These are phyloP conservation scores for Enteromius paludinosus DNA, from an alignment of 2,797 vertebrate species.

Conservation along the genomic window DNA sequence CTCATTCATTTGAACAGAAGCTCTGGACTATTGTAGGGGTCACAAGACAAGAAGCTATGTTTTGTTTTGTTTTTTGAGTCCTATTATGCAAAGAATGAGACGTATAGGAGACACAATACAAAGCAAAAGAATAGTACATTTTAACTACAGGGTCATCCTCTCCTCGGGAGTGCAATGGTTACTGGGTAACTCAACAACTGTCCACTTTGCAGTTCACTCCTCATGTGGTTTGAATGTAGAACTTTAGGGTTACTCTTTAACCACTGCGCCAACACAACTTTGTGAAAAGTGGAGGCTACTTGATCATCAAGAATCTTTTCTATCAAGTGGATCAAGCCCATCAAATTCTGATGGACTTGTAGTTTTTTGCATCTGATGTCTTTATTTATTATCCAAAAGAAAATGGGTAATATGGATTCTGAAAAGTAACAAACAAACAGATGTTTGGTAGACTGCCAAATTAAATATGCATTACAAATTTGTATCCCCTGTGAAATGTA, in stretches of 20 bases:
- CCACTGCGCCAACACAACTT: not conserved
- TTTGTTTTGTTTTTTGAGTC: not conserved
- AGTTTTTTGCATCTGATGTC: not conserved
- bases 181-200: constrained; percentile 12
- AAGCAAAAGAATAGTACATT: not conserved
- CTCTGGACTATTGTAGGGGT: constrained; percentile 31
- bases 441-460: not conserved
- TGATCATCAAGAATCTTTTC: not conserved
- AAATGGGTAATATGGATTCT: not conserved
- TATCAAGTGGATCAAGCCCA: no score
- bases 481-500: not conserved
- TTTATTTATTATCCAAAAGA: not conserved
- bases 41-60: not conserved
- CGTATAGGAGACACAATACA: not conserved
- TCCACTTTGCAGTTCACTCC: constrained; percentile 1
- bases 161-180: constrained; percentile 6
- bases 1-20: constrained; percentile 25
- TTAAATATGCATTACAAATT: not conserved
- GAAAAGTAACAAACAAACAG: not conserved
- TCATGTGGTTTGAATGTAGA: not conserved
- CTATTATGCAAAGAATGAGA: constrained; percentile 5
- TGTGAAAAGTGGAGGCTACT: not conserved
- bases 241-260: constrained; percentile 1
- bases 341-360: not conserved
- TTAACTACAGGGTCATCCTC: constrained; percentile 12